Evolutionary conservation across 1,140 invertebrate species (phyloP), one percentile per base, ranked within the genome.

Genomic region (Drosophila quadrilineata): DNA sequence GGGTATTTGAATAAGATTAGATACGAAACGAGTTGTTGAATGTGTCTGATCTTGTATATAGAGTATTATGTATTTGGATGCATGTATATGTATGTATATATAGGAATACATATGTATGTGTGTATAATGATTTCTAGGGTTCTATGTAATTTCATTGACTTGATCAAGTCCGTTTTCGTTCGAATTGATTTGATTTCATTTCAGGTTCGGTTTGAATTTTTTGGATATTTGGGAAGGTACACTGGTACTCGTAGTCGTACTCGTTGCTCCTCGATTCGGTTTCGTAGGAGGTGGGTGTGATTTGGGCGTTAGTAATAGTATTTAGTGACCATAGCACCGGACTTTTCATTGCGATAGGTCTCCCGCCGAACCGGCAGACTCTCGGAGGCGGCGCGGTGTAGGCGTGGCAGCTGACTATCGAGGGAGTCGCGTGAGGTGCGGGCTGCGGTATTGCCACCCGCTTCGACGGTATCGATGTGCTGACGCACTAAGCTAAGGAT

Each of bases 401-500:
- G 71, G 56, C 91, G 90, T 17, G 92, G 92, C 58, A 93, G 89
- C 57, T 92, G 89, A 43, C 92, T 87, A 85, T 93, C 93, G 91
- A 93, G 92, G 70, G 91, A 92, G 63, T 93, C 92, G 58, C 90
- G 90, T 66, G 91, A 91, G 10, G 92, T 93, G 48, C 91, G 90
- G 10, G 88, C 84, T 64, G 92, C 90, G 48, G 90, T 90, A 64
- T 91, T 91, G 43, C 89, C 90, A 24, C 89, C 90, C 28, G 91
- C 90, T 65, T 91, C 91, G 66, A 90, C 90, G n/a, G 90, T 89
- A 50, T 92, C 91, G 75, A 91, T 91, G 50, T 91, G 91, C 65
- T 90, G 90, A 16, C 91, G 90, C 41, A 93, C 90, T 38, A 90
- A 85, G 22, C 89, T 86, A 28, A 93, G 90, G 48, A 93, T 92